These are phyloP conservation scores for Lasioglossum oenotherae DNA, from an alignment of 2,888 invertebrate genomes.

Conservation along the genomic window DNA sequence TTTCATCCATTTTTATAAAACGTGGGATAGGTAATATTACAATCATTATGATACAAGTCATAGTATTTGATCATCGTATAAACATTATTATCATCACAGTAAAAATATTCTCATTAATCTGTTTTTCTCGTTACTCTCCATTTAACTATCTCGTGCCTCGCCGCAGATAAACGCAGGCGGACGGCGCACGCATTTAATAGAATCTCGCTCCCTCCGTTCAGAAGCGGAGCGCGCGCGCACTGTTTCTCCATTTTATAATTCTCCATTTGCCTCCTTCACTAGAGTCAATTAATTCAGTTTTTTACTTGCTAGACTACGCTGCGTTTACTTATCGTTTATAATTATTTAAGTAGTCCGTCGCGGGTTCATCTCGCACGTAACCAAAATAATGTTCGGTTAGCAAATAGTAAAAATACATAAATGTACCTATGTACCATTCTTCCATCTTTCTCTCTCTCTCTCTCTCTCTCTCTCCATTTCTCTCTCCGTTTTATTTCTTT, in stretches of 20 bases:
- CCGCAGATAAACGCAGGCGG: slow-evolving; percentile 61
- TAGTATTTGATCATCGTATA: slow-evolving; percentile 82
- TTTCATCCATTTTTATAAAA: slow-evolving; percentile 73
- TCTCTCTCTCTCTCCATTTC: neutral
- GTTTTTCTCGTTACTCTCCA: slow-evolving; percentile 69
- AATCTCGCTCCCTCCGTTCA: slow-evolving; percentile 44
- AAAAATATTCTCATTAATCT: slow-evolving; percentile 78
- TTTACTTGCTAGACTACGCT: slow-evolving; percentile 64
- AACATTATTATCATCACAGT: slow-evolving; percentile 85
- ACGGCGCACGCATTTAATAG: slow-evolving; percentile 19
- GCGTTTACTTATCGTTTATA: slow-evolving; percentile 60
- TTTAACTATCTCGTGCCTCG: slow-evolving; percentile 74
- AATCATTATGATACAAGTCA: slow-evolving; percentile 80
- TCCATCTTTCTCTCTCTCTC: neutral
- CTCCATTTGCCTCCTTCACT: slow-evolving; percentile 61
- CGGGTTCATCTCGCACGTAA: slow-evolving; percentile 75
- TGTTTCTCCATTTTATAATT: slow-evolving; percentile 39
- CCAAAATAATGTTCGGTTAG: slow-evolving; percentile 77
- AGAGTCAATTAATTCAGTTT: slow-evolving; percentile 68
- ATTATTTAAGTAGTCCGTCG: slow-evolving; percentile 78
- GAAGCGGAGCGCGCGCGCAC: slow-evolving; percentile 58
- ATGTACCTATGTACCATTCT: slow-evolving; percentile 68
- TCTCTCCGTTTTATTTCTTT: slow-evolving; percentile 1
- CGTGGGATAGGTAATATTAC: slow-evolving; percentile 76
- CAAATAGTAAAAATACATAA: slow-evolving; percentile 80